phyloP scores from a whole-genome alignment of 2,888 invertebrate genomes.

The Athalia cordata region DNA sequence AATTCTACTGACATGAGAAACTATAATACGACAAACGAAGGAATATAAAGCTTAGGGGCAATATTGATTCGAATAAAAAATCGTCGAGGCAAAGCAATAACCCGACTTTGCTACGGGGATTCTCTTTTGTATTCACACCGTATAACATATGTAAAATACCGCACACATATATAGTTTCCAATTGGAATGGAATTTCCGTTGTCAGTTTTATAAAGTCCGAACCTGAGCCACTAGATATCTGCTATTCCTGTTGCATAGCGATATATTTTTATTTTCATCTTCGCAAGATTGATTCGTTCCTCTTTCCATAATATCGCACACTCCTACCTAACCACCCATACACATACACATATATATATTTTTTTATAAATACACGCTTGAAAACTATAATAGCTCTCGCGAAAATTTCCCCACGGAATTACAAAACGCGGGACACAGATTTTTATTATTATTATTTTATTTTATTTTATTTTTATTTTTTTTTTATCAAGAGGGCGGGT shows the following conservation, averaged over 20 bases:
- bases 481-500: no score
- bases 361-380: not conserved
- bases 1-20: no score
- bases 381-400: no score
- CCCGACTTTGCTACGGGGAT: no score
- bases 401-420: no score
- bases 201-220: constrained; percentile 1
- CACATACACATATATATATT: not conserved
- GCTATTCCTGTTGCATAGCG: not conserved
- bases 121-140: constrained; percentile 49
- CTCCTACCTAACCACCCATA: constrained; percentile 6
- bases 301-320: not conserved
- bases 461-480: no score
- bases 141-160: constrained; percentile 44
- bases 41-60: not conserved
- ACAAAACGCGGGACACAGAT: no score
- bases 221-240: not conserved
- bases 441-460: no score
- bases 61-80: not conserved
- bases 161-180: constrained; percentile 52
- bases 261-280: not conserved
- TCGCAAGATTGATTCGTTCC: constrained; percentile 17
- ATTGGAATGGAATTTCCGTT: constrained; percentile 56
- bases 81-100: constrained; percentile 53
- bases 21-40: no score